Evolutionary conservation across 64 coral and sea anemone genomes (phyloP), one percentile per base, ranked within the genome.

Genomic region (Dendrophyllia cribrosa): DNA sequence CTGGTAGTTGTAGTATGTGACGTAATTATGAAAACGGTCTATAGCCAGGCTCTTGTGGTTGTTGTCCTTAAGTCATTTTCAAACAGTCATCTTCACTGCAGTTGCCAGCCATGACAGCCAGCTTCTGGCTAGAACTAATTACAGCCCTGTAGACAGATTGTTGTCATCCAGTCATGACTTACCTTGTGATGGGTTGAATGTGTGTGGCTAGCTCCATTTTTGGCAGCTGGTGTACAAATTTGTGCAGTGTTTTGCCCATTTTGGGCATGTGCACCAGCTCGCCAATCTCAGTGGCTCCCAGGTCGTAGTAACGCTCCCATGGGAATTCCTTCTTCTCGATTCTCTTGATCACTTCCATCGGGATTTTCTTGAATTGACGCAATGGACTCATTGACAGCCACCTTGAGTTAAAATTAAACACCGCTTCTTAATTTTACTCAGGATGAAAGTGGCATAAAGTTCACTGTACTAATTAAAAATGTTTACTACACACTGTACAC

Each of bases 311-410:
- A 22, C 97, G 87, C 51, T 99, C 97, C 97, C 97, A 99, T 23
- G 97, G 97, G 83, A 99, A 99, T 46, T 99, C 97, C 62, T 99
- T 99, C 88, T 99, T 99, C 59, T 99, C 97, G 25, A 99, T 99
- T 74, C 96, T 99, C 94, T 99, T 99, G 22, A 99, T 96, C 6
- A 99, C 97, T 68, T 99, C 97, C 85, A 87, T 90, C 9, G 97
- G 97, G 62, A 99, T 99, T 78, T 99, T 99, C 83, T 96, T 99
- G 78, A 99, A 99, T 65, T 99, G 97, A 59, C 97, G 88, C 23
- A 99, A 75, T 51, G 97, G 97, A 79, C 94, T 96, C 97, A 99
- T 99, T 16, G 97, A 99, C 24, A 99, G 87, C 97, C 97, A 99
- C 97, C 97, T 98, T 73, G 21, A 15, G 51, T 58, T 43, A 55